Base-by-base conservation (phyloP, 1,140 invertebrate species). In the Semibalanus balanoides region DNA sequence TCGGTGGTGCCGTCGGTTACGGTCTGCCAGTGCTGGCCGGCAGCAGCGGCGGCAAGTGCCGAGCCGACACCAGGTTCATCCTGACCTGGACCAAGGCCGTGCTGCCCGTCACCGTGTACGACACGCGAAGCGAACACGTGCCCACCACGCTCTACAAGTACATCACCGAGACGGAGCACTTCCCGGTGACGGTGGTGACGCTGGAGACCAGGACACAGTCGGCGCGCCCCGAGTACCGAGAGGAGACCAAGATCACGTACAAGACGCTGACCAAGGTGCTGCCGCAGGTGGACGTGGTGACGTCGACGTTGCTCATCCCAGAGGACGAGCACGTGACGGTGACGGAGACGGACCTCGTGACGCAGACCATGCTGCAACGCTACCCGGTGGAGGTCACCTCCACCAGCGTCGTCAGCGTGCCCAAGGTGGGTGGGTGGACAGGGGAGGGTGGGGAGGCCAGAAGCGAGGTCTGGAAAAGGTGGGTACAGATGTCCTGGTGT, bases 71-170 rank as follows among this genome's bases (percentile, higher is more conserved):
- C 51, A 64, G 22, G 51, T 64, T 22, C 51, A 64, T 64, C 51
- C 51, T 64, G 51, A 64, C 51, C 51, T 64, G 51, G 51, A 64
- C 51, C 14, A 14, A 64, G 51, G 22, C 51, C 14, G 51, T 25
- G 51, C 11, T 64, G 14, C 51, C 51, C 14, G 51, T 64, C 11
- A 64, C 51, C 22, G 14, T 64, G 51, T 64, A 64, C 51, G 51
- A 64, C 51, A 19, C 51, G 14, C 51, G 22, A 7, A 64, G 14
- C 14, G 14, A 80, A 78, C 78, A 78, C 73, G 78, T 80, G 43
- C 78, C 79, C 28, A 78, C 76, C 29, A 80, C 79, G n/a, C 77
- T 80, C 29, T 80, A 80, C 77, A 80, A 80, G 76, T 80, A 80
- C 78, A 73, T 80, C 72, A 79, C 79, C 29, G 79, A 80, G 77